These are phyloP conservation scores for Hydropotes inermis DNA, from an alignment of 2,113 vertebrate species.

Conservation along the genomic window DNA sequence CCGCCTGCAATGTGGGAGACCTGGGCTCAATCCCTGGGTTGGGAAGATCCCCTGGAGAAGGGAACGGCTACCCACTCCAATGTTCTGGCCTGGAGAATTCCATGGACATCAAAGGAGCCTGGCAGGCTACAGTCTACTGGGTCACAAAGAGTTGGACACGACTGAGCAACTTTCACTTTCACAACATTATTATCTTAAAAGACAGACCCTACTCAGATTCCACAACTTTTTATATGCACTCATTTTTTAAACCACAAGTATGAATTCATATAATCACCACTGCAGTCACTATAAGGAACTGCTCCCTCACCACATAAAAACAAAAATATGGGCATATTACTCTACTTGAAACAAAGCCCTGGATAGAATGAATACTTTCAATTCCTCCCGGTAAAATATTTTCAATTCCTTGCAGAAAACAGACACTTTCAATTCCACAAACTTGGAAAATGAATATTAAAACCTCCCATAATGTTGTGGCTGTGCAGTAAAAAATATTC, in stretches of 20 bases:
- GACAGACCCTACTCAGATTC: background rate
- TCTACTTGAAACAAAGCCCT: conserved; percentile 22
- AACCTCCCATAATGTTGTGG: background rate
- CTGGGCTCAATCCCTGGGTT: background rate
- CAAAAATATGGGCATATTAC: background rate
- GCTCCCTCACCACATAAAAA: background rate
- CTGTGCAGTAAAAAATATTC: background rate
- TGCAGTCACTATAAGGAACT: background rate
- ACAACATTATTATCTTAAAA: background rate
- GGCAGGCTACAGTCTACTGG: background rate
- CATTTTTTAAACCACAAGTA: background rate
- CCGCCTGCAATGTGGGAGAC: background rate
- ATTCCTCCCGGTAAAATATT: background rate
- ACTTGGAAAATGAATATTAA: conserved; percentile 6
- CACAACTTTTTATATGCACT: background rate
- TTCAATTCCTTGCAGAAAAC: background rate
- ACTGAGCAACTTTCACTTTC: background rate
- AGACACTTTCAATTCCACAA: conserved; percentile 13
- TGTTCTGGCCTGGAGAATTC: background rate
- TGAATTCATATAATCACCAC: background rate
- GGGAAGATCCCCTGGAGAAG: background rate
- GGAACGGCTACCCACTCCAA: background rate
- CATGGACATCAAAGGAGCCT: background rate
- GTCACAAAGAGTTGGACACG: background rate
- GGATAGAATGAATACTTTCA: background rate